These are phyloP conservation scores for Atta texana DNA, from an alignment of 1,140 invertebrate species.

Conservation along the genomic window DNA sequence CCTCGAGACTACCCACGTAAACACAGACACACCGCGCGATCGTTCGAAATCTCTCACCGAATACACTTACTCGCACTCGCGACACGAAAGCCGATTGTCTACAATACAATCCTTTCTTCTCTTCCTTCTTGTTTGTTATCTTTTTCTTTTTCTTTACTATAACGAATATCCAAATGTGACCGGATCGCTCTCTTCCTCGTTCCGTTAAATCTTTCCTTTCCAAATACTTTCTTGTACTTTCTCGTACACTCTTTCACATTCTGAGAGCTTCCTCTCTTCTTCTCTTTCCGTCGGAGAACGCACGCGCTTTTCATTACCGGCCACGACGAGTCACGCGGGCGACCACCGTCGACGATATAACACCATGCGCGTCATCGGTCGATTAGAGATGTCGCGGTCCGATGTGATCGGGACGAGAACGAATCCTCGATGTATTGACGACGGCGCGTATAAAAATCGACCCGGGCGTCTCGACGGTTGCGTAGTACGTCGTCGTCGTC, in stretches of 20 bases:
- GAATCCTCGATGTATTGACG: constrained; percentile 23
- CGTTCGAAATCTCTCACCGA: background rate
- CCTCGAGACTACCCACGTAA: constrained; percentile 13
- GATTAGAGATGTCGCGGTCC: constrained; percentile 26
- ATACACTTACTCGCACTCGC: background rate
- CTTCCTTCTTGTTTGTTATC: background rate
- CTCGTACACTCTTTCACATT: too few species aligned
- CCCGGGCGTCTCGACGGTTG: constrained; percentile 11
- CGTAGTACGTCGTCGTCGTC: constrained; percentile 21
- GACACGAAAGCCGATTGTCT: background rate
- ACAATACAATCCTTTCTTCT: background rate
- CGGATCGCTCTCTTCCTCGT: background rate
- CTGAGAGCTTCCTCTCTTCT: background rate
- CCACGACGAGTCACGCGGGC: constrained; percentile 12
- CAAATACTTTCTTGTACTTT: background rate
- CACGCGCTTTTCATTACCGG: constrained; percentile 46
- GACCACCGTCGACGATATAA: constrained; percentile 48
- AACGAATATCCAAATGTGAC: background rate
- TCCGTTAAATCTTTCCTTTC: constrained; percentile 3
- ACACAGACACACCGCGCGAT: constrained; percentile 12
- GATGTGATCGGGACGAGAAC: background rate
- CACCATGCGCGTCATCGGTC: constrained; percentile 5
- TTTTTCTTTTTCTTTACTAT: background rate
- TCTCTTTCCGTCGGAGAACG: background rate
- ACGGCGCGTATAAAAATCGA: constrained; percentile 69